Conservation (phyloP, 2,113 vertebrate species). For the human region DNA sequence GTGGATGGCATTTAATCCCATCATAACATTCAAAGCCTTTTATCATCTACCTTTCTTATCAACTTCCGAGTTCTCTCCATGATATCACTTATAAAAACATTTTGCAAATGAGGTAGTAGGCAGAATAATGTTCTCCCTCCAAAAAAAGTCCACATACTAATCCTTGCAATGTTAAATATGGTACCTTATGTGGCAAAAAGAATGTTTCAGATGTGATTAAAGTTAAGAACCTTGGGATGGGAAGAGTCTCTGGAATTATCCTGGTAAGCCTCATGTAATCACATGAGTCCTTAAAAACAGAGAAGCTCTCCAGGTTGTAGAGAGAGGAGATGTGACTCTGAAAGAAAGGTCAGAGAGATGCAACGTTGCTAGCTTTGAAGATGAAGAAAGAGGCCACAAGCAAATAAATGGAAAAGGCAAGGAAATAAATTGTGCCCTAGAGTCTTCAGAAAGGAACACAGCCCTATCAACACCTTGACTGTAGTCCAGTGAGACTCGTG, state of each 20-base stretch:
- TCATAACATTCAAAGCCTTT: background rate
- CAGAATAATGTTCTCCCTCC: background rate
- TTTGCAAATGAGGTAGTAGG: background rate
- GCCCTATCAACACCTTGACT: background rate
- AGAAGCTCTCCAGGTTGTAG: background rate
- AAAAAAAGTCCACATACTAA: background rate
- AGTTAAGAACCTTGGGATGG: background rate
- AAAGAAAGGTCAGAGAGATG: background rate
- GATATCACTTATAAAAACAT: background rate
- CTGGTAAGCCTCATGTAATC: background rate
- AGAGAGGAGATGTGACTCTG: background rate
- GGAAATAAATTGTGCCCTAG: background rate
- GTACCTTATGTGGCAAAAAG: background rate
- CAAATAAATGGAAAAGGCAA: background rate
- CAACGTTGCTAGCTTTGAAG: background rate
- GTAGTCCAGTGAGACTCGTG: background rate
- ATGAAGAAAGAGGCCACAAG: background rate
- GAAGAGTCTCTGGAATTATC: background rate
- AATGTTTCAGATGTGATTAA: background rate
- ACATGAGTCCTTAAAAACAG: background rate
- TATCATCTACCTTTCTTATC: background rate
- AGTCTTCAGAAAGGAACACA: background rate
- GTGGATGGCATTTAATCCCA: background rate
- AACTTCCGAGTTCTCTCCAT: background rate
- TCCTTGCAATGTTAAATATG: background rate